These are phyloP conservation scores for Spilogale gracilis DNA, from an alignment of 2,113 vertebrate genomes.

Conservation along the genomic window DNA sequence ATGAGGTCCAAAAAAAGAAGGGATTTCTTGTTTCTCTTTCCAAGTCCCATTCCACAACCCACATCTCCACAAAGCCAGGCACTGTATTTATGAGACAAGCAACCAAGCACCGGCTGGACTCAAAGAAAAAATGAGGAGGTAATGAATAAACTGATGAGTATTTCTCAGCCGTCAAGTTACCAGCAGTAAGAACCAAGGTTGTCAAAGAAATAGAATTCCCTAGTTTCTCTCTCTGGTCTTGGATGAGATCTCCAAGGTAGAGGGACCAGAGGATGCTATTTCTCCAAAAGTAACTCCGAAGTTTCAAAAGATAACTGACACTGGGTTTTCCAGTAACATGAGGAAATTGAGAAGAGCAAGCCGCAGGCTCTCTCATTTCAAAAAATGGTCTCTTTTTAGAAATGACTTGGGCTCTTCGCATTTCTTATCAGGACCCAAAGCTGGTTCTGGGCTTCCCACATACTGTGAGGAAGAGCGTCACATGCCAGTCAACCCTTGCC, in stretches of 20 bases:
- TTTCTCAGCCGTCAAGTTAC: background rate
- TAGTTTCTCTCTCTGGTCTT: background rate
- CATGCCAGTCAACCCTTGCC: constrained; percentile 57
- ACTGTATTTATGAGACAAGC: background rate
- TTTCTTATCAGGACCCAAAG: background rate
- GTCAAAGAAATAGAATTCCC: background rate
- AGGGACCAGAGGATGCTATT: background rate
- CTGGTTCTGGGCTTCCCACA: background rate
- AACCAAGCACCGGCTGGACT: background rate
- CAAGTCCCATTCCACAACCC: background rate
- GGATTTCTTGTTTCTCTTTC: background rate
- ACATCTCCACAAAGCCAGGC: background rate
- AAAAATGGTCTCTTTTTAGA: background rate
- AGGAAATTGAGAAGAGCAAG: constrained; percentile 15
- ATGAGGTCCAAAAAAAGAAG: background rate
- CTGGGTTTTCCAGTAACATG: background rate
- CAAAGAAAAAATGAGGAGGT: background rate
- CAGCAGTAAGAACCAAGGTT: background rate
- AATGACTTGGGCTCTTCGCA: background rate
- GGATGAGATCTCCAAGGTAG: background rate
- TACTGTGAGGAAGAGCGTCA: constrained; percentile 61
- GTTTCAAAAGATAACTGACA: background rate
- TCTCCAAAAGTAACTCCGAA: background rate
- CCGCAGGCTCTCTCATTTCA: background rate
- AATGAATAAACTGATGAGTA: background rate